Base-by-base conservation (phyloP, 2,797 vertebrate species). In the Hephaestus fuliginosus region DNA sequence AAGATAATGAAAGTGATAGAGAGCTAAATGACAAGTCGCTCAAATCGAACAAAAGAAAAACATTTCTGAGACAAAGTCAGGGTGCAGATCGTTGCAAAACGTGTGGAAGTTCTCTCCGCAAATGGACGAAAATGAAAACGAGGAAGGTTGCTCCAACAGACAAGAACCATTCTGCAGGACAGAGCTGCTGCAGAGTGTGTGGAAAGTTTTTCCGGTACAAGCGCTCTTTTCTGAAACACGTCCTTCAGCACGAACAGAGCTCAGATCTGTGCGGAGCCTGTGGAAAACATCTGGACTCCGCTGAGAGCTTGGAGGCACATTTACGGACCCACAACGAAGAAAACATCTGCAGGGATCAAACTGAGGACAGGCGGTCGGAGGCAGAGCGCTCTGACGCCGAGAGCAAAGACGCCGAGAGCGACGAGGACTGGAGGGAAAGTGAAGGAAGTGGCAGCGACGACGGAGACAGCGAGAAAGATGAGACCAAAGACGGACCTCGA, bases 221-320 rank as follows among this genome's bases (percentile, higher is more conserved):
- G 22, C 82, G 82, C 0, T 86, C 81, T 17, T 91, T 91, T 39
- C 68, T 88, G 57, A 91, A 91, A 78, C 82, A 89, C 5, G 51
- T 84, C 0, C 78, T 89, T 0, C 7, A 1, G 3, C 86, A 85
- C n/a, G 74, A 81, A 49, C 55, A 65, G 12, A 74, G 46, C 68
- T 36, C 87, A 0, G 66, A 74, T 5, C 68, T 58, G 62, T 89
- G 86, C 0, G 80, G 78, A 8, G 81, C 82, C 1, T 88, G 84
- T 4, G 86, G 82, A 3, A 89, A 87, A 82, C 74, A 60, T 13
- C 56, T 77, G 61, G 79, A 79, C 4, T 5, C 78, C 0, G 53
- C 28, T 0, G 65, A 82, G 56, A 76, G 80, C 25, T 13, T 87
- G 13, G 53, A 49, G 73, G 20, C 5, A 22, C 88, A 87, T 62